phyloP scores from a whole-genome alignment of 2,113 vertebrate genomes.

The Notiomystis cincta region DNA sequence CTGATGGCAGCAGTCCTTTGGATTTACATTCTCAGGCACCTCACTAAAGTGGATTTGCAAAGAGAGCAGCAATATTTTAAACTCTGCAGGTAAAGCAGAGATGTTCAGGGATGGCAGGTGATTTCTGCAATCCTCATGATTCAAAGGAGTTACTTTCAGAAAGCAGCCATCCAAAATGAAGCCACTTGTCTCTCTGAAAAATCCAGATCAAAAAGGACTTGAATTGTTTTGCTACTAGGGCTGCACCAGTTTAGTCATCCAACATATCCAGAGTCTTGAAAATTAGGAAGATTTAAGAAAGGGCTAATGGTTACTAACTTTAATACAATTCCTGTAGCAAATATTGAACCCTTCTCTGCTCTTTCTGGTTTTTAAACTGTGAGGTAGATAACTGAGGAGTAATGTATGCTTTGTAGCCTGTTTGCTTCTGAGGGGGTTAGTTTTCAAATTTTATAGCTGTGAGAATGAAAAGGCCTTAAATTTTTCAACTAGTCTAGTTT shows the following conservation, averaged over 20 bases:
- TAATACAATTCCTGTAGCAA: neutral
- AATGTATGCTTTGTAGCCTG: neutral
- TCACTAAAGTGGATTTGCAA: neutral
- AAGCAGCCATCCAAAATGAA: neutral
- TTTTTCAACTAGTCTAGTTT: neutral
- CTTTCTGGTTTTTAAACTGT: neutral
- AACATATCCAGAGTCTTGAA: neutral
- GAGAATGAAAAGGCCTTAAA: constrained; percentile 39
- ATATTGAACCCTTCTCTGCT: neutral
- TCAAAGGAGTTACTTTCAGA: neutral
- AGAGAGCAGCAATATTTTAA: neutral
- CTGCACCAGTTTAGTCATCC: neutral
- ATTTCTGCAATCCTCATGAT: neutral
- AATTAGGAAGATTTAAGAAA: constrained; percentile 8
- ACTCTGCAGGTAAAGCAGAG: neutral
- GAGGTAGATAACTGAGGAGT: neutral
- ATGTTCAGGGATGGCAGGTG: neutral
- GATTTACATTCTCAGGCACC: neutral
- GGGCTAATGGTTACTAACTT: constrained; percentile 27
- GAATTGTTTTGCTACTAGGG: neutral
- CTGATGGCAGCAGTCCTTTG: neutral
- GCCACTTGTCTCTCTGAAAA: neutral
- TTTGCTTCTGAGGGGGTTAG: neutral
- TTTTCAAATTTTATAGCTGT: constrained; percentile 4
- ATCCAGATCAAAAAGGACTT: neutral